A percentile compares a stretch with the other conserved stretches of the same genome.
These are phyloP conservation scores for Strongylocentrotus purpuratus DNA, from an alignment of 35 echinoderm and acorn worm genomes.

Conservation along the genomic window DNA sequence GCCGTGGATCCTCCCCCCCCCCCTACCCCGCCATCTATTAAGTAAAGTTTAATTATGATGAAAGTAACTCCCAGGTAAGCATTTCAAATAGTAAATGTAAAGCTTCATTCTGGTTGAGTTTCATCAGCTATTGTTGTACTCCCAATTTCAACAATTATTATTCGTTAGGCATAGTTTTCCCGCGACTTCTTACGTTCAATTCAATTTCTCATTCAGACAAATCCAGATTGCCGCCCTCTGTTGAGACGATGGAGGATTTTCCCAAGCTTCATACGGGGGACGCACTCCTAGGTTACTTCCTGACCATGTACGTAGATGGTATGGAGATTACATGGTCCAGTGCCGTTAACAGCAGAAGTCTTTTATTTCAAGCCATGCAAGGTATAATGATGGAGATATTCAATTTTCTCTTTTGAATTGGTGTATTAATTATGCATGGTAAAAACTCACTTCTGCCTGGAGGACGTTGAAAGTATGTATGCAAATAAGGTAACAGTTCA, in stretches of 20 bases:
- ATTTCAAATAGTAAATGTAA: too few relatives aligned
- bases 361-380: slow-evolving; percentile 63
- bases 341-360: slow-evolving; percentile 63
- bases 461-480: too few relatives aligned
- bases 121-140: too few relatives aligned
- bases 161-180: neutral
- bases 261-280: slow-evolving; percentile 72
- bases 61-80: too few relatives aligned
- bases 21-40: too few relatives aligned
- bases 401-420: neutral
- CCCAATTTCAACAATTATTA: too few relatives aligned
- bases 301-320: slow-evolving; percentile 84
- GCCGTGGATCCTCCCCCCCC: too few relatives aligned
- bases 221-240: slow-evolving; percentile 77
- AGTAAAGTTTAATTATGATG: too few relatives aligned
- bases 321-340: slow-evolving; percentile 80
- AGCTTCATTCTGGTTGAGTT: too few relatives aligned
- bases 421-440: neutral
- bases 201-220: slow-evolving; percentile 59
- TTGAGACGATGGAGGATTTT: slow-evolving; percentile 84
- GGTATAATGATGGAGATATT: slow-evolving; percentile 41
- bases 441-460: too few relatives aligned
- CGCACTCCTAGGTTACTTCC: slow-evolving; percentile 75
- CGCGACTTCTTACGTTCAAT: neutral
- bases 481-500: too few relatives aligned